Percentiles rank a stretch among this genome's conserved stretches.
These are phyloP conservation scores for Frankliniella fusca DNA, from an alignment of 2,888 invertebrate species.

Conservation along the genomic window DNA sequence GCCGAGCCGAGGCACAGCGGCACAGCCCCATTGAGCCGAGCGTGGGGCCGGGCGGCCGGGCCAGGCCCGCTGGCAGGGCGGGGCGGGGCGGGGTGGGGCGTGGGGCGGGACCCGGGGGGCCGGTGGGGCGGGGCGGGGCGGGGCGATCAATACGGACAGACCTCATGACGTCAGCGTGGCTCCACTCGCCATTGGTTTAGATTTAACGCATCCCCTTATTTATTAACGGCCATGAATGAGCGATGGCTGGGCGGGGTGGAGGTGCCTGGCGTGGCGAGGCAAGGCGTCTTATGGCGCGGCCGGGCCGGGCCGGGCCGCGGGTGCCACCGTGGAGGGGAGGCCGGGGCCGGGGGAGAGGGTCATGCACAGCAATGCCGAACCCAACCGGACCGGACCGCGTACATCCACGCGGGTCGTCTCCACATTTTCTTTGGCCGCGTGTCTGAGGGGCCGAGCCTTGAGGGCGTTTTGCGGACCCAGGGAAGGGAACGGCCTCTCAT, in stretches of 20 bases:
- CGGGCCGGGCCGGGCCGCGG: neutral
- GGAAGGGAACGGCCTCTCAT: neutral
- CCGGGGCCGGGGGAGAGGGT: neutral
- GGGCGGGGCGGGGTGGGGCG: neutral
- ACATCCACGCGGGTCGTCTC: no score
- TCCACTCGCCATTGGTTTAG: conserved; percentile 38
- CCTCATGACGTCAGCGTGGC: conserved; percentile 37
- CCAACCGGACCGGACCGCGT: no score
- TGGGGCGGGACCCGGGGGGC: neutral
- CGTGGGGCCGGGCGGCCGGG: no score
- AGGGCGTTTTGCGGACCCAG: neutral
- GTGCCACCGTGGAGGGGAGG: neutral
- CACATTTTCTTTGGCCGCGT: no score
- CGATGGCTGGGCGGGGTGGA: neutral
- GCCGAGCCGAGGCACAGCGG: neutral
- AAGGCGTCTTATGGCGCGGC: neutral
- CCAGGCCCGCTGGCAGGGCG: neutral
- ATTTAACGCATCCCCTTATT: conserved; percentile 39
- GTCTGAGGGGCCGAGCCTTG: neutral
- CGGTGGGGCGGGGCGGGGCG: neutral
- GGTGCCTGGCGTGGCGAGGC: neutral
- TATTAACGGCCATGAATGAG: conserved; percentile 35
- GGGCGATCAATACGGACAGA: conserved; percentile 20
- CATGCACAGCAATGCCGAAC: no score
- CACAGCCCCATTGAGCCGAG: conserved; percentile 21